A percentile compares a stretch with the other conserved stretches of the same genome.
These are phyloP conservation scores for Bellardia pandia DNA, from an alignment of 2,888 invertebrate genomes.

Conservation along the genomic window DNA sequence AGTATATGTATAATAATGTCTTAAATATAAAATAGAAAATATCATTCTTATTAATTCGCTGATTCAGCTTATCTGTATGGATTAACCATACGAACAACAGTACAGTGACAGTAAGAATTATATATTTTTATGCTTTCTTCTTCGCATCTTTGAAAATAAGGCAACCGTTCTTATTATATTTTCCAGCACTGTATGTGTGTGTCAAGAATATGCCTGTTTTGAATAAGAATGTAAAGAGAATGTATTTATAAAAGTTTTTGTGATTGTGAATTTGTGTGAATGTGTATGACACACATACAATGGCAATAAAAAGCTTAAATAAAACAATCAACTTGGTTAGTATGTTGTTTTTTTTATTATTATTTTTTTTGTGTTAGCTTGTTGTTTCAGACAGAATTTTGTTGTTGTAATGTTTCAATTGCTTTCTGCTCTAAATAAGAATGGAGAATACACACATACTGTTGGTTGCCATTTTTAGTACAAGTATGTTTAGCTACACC, in stretches of 20 bases:
- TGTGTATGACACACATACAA: background rate
- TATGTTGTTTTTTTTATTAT: background rate
- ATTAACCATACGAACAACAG: too few species aligned
- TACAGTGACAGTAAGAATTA: too few species aligned
- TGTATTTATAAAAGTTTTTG: constrained; percentile 10
- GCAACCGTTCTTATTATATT: too few species aligned
- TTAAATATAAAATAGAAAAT: too few species aligned
- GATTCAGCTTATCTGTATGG: too few species aligned
- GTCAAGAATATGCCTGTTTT: constrained; percentile 38
- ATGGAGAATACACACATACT: background rate
- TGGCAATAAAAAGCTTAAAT: constrained; percentile 36
- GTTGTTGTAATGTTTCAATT: constrained; percentile 65
- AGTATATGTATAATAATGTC: too few species aligned
- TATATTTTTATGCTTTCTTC: too few species aligned
- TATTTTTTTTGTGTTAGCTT: background rate
- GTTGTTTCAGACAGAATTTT: constrained; percentile 37
- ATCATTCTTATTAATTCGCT: too few species aligned
- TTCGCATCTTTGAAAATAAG: too few species aligned
- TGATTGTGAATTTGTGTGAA: background rate
- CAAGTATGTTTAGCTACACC: background rate
- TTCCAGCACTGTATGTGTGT: background rate
- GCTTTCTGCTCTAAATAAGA: constrained; percentile 66
- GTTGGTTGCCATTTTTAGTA: constrained; percentile 6
- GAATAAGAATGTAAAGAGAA: constrained; percentile 35
- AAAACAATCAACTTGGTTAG: constrained; percentile 60